Evolutionary conservation across 2,797 vertebrate species (phyloP).

Genomic region (Rhinophrynus dorsalis): DNA sequence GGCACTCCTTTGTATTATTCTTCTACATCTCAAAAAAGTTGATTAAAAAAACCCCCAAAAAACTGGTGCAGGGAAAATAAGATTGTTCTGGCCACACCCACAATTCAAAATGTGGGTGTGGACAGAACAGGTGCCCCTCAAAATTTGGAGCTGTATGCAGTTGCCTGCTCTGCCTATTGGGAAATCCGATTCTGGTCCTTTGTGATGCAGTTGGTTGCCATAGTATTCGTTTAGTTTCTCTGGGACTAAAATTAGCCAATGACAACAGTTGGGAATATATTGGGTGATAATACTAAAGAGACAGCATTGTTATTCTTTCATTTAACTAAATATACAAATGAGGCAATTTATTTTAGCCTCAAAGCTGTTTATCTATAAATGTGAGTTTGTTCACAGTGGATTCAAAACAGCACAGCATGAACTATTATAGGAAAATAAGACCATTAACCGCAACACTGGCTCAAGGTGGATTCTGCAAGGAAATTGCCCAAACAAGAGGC

Average conservation of each 20-base stretch:
- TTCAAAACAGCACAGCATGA: constrained; percentile 43
- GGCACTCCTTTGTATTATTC: no score
- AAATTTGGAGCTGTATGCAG: no score
- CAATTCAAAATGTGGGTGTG: no score
- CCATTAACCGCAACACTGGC: constrained; percentile 19
- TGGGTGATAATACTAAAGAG: background rate
- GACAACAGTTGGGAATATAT: background rate
- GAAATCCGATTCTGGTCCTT: no score
- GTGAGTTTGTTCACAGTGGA: constrained; percentile 18
- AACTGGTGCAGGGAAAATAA: no score
- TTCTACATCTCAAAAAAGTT: no score
- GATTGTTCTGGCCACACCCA: no score
- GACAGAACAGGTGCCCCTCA: no score
- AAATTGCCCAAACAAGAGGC: constrained; percentile 24
- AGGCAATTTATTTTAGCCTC: constrained; percentile 12
- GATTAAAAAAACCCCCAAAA: no score
- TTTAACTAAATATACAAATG: constrained; percentile 39
- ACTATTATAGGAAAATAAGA: constrained; percentile 38
- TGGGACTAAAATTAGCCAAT: background rate
- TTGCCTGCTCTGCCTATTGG: no score
- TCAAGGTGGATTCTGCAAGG: constrained; percentile 25
- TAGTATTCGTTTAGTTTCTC: no score
- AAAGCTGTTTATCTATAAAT: constrained; percentile 34
- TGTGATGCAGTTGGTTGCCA: no score
- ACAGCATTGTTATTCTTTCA: constrained; percentile 29